These are phyloP conservation scores for Nannobrachium achirus DNA, from an alignment of 2,113 vertebrate genomes.

Conservation along the genomic window DNA sequence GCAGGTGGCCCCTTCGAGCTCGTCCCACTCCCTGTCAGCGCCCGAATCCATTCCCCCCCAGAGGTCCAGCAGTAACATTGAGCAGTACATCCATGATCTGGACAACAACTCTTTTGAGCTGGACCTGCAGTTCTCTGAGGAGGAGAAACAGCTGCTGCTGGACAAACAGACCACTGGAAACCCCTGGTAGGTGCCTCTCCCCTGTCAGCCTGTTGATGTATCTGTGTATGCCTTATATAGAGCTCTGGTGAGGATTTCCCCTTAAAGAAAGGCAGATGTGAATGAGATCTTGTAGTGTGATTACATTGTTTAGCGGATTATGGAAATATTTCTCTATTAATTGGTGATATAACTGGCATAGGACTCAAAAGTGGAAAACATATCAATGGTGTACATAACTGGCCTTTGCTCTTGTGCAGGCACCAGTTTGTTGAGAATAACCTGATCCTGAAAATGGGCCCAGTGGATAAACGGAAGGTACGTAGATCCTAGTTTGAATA, in stretches of 20 bases:
- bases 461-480: conserved; percentile 98
- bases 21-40: conserved; percentile 85
- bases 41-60: conserved; percentile 81
- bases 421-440: conserved; percentile 99
- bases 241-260: neutral
- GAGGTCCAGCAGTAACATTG: conserved; percentile 92
- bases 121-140: conserved; percentile 95
- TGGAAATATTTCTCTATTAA: no score
- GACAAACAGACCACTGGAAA: conserved; percentile 95
- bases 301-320: no score
- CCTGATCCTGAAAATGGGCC: conserved; percentile 99
- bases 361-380: no score
- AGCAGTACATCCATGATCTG: conserved; percentile 97
- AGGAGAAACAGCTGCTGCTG: conserved; percentile 92
- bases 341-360: no score
- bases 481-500: conserved; percentile 36
- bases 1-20: conserved; percentile 92
- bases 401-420: conserved; percentile 77
- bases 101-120: conserved; percentile 98
- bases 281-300: neutral
- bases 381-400: no score
- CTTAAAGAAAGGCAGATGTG: no score
- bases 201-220: neutral
- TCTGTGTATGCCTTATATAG: neutral
- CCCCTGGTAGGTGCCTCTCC: conserved; percentile 86